Evolutionary conservation across 2,113 vertebrate genomes (phyloP).

Genomic region (Phrynosoma platyrhinos): DNA sequence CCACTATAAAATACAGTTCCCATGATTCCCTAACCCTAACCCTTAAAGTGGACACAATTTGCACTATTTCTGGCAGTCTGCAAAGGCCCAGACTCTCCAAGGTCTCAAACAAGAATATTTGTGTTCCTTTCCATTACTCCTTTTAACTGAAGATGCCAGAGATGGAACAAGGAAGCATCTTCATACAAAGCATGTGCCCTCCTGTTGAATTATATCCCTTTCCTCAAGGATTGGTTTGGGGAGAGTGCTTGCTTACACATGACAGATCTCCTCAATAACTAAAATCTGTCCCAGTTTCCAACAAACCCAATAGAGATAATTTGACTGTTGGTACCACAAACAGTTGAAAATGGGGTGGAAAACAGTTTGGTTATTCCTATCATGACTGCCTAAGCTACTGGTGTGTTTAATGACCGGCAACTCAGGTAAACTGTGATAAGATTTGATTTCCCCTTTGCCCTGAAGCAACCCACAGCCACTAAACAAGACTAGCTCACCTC

Average conservation of each 20-base stretch:
- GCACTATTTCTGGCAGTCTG: no score
- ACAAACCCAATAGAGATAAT: not conserved
- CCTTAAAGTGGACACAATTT: no score
- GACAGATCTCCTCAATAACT: not conserved
- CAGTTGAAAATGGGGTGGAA: not conserved
- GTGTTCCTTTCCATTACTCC: no score
- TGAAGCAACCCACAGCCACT: no score
- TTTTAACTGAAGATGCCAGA: not conserved
- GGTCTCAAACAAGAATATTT: no score
- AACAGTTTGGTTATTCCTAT: not conserved
- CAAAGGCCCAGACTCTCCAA: no score
- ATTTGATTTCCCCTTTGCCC: conserved; percentile 16
- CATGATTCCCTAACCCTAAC: no score
- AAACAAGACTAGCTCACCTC: no score
- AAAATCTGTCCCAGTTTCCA: not conserved
- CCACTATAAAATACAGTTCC: no score
- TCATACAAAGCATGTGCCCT: not conserved
- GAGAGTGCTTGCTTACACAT: not conserved
- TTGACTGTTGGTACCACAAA: not conserved
- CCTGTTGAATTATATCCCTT: not conserved
- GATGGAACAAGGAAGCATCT: not conserved
- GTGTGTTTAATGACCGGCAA: not conserved
- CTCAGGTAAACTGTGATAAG: not conserved
- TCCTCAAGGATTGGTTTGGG: not conserved
- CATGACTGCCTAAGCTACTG: not conserved